Percentiles rank a stretch among this genome's conserved stretches.
Evolutionary conservation across 2,888 invertebrate genomes (phyloP).

Genomic region (Ophraella communa): DNA sequence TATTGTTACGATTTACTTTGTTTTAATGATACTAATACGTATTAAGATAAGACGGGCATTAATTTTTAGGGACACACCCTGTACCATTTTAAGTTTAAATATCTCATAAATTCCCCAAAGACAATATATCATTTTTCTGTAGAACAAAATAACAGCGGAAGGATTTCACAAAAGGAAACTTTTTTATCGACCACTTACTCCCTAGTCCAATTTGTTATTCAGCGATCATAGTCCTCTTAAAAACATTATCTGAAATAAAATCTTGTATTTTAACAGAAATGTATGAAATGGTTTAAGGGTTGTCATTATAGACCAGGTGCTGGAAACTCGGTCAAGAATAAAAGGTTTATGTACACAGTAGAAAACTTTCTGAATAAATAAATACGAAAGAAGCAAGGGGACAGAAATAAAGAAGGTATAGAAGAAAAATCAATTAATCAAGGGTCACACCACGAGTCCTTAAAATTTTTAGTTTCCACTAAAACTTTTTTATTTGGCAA

Average conservation of each 20-base stretch:
- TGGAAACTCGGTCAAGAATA: not conserved
- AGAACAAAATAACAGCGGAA: not conserved
- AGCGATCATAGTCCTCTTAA: not conserved
- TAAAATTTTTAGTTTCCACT: too few species aligned
- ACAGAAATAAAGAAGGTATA: too few species aligned
- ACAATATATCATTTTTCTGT: not conserved
- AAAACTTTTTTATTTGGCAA: too few species aligned
- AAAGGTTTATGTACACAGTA: too few species aligned
- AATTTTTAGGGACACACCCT: too few species aligned
- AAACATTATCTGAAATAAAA: slow-evolving; percentile 13
- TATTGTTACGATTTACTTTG: too few species aligned
- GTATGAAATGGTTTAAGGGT: not conserved
- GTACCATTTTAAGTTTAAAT: not conserved
- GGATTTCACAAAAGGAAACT: not conserved
- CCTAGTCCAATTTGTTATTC: slow-evolving; percentile 9
- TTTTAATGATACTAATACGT: too few species aligned
- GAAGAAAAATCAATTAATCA: too few species aligned
- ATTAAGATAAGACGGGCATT: too few species aligned
- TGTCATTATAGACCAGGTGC: not conserved
- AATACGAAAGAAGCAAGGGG: too few species aligned
- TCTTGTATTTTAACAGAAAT: slow-evolving; percentile 7
- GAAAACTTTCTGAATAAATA: too few species aligned
- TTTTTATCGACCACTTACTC: slow-evolving; percentile 4
- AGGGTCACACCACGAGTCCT: too few species aligned
- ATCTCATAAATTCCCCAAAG: not conserved